These are phyloP conservation scores for Cephalopachus bancanus DNA, from an alignment of 2,797 vertebrate genomes.

Conservation along the genomic window DNA sequence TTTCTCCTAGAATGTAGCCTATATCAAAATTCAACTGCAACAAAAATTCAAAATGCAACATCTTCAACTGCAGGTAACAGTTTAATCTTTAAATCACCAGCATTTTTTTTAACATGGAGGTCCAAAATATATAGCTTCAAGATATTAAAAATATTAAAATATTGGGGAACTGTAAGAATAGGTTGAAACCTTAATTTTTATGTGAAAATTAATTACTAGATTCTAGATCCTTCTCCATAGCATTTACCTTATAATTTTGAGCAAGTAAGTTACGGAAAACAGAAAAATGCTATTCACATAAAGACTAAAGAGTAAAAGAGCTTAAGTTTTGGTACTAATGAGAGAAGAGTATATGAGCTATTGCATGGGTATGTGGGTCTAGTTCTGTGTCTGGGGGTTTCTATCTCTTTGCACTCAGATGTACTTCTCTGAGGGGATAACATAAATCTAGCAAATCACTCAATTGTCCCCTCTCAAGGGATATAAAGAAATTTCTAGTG, in stretches of 20 bases:
- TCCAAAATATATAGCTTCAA: conserved; percentile 1
- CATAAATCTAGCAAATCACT: too few species aligned
- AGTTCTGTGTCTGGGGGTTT: not conserved
- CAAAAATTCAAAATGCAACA: not conserved
- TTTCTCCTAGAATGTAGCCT: not conserved
- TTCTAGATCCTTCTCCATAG: not conserved
- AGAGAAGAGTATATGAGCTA: not conserved
- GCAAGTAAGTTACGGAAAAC: not conserved
- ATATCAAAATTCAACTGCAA: not conserved
- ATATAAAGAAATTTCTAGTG: too few species aligned
- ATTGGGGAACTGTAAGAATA: not conserved
- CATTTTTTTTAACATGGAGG: conserved; percentile 15
- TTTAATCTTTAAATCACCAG: not conserved
- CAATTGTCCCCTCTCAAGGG: too few species aligned
- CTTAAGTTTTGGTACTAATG: not conserved
- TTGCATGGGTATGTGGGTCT: accelerated
- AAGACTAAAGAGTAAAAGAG: not conserved
- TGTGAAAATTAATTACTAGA: not conserved
- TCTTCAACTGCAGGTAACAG: not conserved
- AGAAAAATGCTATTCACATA: not conserved
- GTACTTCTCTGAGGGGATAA: too few species aligned
- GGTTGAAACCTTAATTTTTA: not conserved
- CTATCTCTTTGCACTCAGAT: not conserved
- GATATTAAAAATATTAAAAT: conserved; percentile 12
- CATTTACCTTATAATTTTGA: conserved; percentile 36